A percentile compares a stretch with the other conserved stretches of the same genome.
phyloP scores from a whole-genome alignment of 2,113 vertebrate genomes.

The Polyodon spathula region DNA sequence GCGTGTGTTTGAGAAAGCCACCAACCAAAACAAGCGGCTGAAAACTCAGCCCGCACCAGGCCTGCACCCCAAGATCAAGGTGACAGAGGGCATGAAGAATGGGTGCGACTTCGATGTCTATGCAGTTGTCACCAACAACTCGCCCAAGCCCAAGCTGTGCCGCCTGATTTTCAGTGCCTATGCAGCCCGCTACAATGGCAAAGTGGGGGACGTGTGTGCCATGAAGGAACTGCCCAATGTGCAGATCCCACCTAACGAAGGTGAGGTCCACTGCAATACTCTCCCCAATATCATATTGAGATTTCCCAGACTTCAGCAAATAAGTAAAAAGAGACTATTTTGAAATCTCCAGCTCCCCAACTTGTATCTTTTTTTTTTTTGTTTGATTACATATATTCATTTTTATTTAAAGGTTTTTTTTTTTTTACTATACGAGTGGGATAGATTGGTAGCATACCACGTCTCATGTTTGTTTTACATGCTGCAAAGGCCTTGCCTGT shows the following conservation, averaged over 20 bases:
- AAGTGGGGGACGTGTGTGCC: slow-evolving; percentile 65
- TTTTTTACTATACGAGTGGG: too few relatives aligned
- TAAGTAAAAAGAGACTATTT: too few relatives aligned
- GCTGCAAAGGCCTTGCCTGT: too few relatives aligned
- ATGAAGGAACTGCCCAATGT: slow-evolving; percentile 58
- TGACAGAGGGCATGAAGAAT: slow-evolving; percentile 60
- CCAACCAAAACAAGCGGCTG: slow-evolving; percentile 62
- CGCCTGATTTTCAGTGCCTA: slow-evolving; percentile 67
- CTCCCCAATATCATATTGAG: too few relatives aligned
- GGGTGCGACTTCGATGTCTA: slow-evolving; percentile 80
- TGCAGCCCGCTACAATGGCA: slow-evolving; percentile 59
- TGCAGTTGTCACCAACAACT: slow-evolving; percentile 61
- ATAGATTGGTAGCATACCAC: too few relatives aligned
- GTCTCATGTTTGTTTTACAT: too few relatives aligned
- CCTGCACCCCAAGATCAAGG: slow-evolving; percentile 68
- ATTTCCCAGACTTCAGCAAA: too few relatives aligned
- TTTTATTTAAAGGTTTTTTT: too few relatives aligned
- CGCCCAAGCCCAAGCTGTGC: slow-evolving; percentile 37
- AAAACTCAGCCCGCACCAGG: slow-evolving; percentile 41
- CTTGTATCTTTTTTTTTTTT: too few relatives aligned
- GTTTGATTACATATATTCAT: too few relatives aligned
- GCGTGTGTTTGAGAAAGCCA: slow-evolving; percentile 59
- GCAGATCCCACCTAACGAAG: slow-evolving; percentile 47
- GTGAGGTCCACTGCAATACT: slow-evolving; percentile 35
- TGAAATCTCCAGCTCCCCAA: too few relatives aligned